A percentile compares a stretch with the other conserved stretches of the same genome.
These are phyloP conservation scores for Mimumesa dahlbomi DNA, from an alignment of 2,888 invertebrate species.

Conservation along the genomic window DNA sequence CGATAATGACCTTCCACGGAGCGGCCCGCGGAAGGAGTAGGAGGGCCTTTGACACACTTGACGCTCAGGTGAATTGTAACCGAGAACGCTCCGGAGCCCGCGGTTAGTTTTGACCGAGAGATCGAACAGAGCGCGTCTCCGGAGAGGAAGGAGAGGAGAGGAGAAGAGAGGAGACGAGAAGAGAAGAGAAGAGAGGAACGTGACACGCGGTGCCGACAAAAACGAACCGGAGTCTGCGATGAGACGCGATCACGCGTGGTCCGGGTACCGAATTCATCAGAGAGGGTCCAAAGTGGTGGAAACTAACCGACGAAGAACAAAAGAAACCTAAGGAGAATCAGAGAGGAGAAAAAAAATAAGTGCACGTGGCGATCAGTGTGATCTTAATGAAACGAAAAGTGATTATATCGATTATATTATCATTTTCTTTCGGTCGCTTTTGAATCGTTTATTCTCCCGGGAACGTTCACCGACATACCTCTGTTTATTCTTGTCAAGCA, in stretches of 20 bases:
- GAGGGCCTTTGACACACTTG: conserved; percentile 80
- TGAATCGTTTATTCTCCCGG: no score
- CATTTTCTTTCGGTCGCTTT: no score
- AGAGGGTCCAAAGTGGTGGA: background rate
- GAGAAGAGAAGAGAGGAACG: background rate
- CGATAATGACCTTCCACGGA: conserved; percentile 79
- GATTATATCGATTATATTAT: conserved; percentile 32
- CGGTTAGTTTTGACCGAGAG: conserved; percentile 78
- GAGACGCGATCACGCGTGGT: conserved; percentile 9
- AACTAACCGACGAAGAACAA: background rate
- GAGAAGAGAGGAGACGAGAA: conserved; percentile 4
- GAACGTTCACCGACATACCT: conserved; percentile 4
- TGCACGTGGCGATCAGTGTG: conserved; percentile 70
- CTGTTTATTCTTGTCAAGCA: background rate
- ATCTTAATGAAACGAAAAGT: conserved; percentile 54
- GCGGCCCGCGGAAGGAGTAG: conserved; percentile 74
- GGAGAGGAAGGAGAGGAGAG: conserved; percentile 33
- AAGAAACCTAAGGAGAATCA: background rate
- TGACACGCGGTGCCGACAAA: background rate
- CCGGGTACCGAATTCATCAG: no score
- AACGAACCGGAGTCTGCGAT: conserved; percentile 21
- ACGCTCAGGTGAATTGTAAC: conserved; percentile 75
- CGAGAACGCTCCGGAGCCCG: conserved; percentile 69
- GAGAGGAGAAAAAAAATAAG: background rate
- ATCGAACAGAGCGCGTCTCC: conserved; percentile 74